Percentiles rank a stretch among this genome's conserved stretches.
These are phyloP conservation scores for Drosophila ficusphila DNA, from an alignment of 1,140 invertebrate genomes.

Conservation along the genomic window DNA sequence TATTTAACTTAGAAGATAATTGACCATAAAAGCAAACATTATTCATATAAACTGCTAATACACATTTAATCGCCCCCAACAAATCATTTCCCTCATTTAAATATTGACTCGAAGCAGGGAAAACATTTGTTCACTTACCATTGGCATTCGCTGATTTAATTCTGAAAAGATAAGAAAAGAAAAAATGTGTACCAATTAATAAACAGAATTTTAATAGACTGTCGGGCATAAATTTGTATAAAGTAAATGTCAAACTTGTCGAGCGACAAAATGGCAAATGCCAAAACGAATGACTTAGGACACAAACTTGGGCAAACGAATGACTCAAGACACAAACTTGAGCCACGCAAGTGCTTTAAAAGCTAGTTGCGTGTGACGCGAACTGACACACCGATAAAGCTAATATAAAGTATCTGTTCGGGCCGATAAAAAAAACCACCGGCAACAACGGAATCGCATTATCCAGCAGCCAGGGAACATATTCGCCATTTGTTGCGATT, in stretches of 20 bases:
- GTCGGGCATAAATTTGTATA: slow-evolving; percentile 57
- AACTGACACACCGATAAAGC: slow-evolving; percentile 9
- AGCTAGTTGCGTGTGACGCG: slow-evolving; percentile 25
- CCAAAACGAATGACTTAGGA: slow-evolving; percentile 79
- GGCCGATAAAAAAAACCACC: slow-evolving; percentile 18
- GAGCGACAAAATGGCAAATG: slow-evolving; percentile 62
- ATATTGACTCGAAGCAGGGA: slow-evolving; percentile 17
- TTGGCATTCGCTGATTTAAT: slow-evolving; percentile 84
- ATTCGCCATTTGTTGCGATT: not conserved
- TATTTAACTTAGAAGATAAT: not conserved
- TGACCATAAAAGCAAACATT: not conserved
- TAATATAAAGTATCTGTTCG: not conserved
- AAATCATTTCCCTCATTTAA: slow-evolving; percentile 23
- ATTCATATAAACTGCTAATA: slow-evolving; percentile 5
- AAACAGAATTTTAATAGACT: slow-evolving; percentile 52
- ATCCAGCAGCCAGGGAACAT: slow-evolving; percentile 8
- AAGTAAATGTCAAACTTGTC: slow-evolving; percentile 61
- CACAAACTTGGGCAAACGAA: slow-evolving; percentile 68
- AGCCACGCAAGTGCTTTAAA: slow-evolving; percentile 29
- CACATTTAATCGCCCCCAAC: slow-evolving; percentile 24
- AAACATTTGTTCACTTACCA: slow-evolving; percentile 70
- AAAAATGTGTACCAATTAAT: slow-evolving; percentile 69
- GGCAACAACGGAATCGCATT: slow-evolving; percentile 23
- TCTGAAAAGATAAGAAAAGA: slow-evolving; percentile 72
- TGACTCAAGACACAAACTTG: slow-evolving; percentile 76